Percentiles rank a stretch among this genome's conserved stretches.
phyloP scores from a whole-genome alignment of 2,888 invertebrate genomes.

The Ormyrus labotus region DNA sequence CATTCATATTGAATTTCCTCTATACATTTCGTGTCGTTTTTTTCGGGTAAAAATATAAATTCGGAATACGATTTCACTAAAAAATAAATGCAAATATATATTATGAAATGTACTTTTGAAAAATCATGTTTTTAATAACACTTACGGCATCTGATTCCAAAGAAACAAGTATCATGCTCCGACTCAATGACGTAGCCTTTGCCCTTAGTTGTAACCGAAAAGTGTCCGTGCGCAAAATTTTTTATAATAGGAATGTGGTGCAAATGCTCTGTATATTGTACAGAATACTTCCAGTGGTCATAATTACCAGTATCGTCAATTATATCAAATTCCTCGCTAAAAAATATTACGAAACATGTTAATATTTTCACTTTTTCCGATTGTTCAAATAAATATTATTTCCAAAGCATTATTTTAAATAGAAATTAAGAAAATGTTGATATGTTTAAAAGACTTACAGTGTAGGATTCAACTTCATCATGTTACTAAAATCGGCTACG shows the following conservation, averaged over 20 bases:
- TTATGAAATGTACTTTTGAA: background rate
- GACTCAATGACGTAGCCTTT: constrained; percentile 79
- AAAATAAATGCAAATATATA: constrained; percentile 59
- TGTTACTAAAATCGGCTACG: constrained; percentile 86
- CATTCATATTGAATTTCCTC: constrained; percentile 82
- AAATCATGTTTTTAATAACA: constrained; percentile 56
- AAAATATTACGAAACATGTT: constrained; percentile 56
- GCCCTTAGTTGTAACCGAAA: constrained; percentile 77
- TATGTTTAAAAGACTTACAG: constrained; percentile 78
- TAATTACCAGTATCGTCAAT: constrained; percentile 81
- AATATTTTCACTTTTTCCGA: background rate
- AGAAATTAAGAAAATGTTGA: constrained; percentile 15
- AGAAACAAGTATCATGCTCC: constrained; percentile 81
- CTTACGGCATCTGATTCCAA: constrained; percentile 81
- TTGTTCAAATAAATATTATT: background rate
- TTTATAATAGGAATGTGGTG: constrained; percentile 81
- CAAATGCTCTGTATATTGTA: constrained; percentile 81
- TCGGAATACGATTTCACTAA: constrained; percentile 81
- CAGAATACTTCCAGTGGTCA: constrained; percentile 84
- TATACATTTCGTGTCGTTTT: constrained; percentile 77
- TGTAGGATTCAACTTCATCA: constrained; percentile 83
- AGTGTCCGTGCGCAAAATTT: constrained; percentile 79
- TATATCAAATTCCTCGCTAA: constrained; percentile 80
- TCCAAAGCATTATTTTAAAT: constrained; percentile 4
- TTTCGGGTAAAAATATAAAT: constrained; percentile 78